A percentile compares a stretch with the other conserved stretches of the same genome.
phyloP scores from a whole-genome alignment of 2,113 vertebrate species.

The Cygnus atratus region DNA sequence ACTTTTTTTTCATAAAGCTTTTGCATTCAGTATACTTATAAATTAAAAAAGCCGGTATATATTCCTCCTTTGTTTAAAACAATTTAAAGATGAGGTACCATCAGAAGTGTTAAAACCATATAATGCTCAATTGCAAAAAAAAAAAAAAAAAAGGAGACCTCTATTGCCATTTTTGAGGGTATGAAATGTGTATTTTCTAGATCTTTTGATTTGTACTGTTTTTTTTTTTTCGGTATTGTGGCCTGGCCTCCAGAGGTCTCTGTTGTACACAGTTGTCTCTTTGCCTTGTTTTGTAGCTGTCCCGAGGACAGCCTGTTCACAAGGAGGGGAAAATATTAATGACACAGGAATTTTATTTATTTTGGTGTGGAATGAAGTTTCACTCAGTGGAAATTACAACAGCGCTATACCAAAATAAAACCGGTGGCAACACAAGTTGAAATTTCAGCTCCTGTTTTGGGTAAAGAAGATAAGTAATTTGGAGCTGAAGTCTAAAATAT shows the following conservation, averaged over 20 bases:
- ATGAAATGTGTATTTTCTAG: fast-evolving
- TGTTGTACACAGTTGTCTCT: constrained; percentile 1
- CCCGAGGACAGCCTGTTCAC: background rate
- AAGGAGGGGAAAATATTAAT: constrained; percentile 30
- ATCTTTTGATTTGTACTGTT: background rate
- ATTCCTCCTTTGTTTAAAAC: background rate
- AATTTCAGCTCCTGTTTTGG: constrained; percentile 35
- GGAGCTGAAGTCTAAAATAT: background rate
- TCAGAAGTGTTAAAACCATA: background rate
- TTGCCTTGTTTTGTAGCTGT: background rate
- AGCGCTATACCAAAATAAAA: constrained; percentile 12
- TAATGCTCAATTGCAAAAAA: background rate
- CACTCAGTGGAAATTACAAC: constrained; percentile 40
- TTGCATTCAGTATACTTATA: background rate
- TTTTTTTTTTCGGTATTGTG: background rate
- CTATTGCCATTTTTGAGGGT: background rate
- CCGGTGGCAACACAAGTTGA: background rate
- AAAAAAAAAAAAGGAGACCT: background rate
- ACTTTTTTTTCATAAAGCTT: background rate
- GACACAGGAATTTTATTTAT: constrained; percentile 38
- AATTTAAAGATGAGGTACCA: background rate
- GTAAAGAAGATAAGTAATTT: background rate
- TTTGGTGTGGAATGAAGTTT: constrained; percentile 5
- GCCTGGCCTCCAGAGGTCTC: constrained; percentile 50
- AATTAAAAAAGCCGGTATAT: background rate